A percentile compares a stretch with the other conserved stretches of the same genome.
These are phyloP conservation scores for Dendrolimus pini DNA, from an alignment of 2,888 invertebrate species.

Conservation along the genomic window DNA sequence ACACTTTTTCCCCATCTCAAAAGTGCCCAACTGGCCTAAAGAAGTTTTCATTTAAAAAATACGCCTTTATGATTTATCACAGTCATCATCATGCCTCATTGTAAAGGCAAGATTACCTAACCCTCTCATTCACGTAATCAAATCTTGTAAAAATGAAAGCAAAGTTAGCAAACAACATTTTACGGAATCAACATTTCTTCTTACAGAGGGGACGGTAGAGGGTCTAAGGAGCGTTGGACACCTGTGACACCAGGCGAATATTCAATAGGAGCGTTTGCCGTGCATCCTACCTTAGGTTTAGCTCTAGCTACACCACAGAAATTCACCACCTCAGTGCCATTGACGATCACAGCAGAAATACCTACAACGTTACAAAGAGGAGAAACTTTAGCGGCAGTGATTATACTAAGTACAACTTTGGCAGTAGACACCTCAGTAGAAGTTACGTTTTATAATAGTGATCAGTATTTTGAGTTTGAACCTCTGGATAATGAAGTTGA, in stretches of 20 bases:
- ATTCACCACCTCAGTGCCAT: slow-evolving; percentile 73
- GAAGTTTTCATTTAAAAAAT: too few relatives aligned
- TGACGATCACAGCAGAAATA: slow-evolving; percentile 90
- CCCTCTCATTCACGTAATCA: too few relatives aligned
- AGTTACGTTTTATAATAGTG: slow-evolving; percentile 88
- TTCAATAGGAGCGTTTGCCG: slow-evolving; percentile 61
- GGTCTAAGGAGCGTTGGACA: slow-evolving; percentile 54
- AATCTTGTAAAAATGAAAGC: too few relatives aligned
- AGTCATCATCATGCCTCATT: too few relatives aligned
- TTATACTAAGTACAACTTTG: slow-evolving; percentile 93
- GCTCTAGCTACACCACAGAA: slow-evolving; percentile 50
- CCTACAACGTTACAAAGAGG: slow-evolving; percentile 93
- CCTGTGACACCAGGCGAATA: slow-evolving; percentile 48
- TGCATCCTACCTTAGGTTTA: slow-evolving; percentile 60
- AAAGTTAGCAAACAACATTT: too few relatives aligned
- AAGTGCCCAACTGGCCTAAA: too few relatives aligned
- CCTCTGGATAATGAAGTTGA: slow-evolving; percentile 86
- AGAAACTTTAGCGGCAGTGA: slow-evolving; percentile 92
- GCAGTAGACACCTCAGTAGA: slow-evolving; percentile 85
- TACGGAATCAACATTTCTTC: too few relatives aligned
- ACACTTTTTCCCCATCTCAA: too few relatives aligned
- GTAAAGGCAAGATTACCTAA: too few relatives aligned
- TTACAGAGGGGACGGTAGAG: slow-evolving; percentile 54
- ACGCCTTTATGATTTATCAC: too few relatives aligned
- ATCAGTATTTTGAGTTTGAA: slow-evolving; percentile 88